Conservation (phyloP, 2,888 invertebrate species). For the Hipparchia semele region DNA sequence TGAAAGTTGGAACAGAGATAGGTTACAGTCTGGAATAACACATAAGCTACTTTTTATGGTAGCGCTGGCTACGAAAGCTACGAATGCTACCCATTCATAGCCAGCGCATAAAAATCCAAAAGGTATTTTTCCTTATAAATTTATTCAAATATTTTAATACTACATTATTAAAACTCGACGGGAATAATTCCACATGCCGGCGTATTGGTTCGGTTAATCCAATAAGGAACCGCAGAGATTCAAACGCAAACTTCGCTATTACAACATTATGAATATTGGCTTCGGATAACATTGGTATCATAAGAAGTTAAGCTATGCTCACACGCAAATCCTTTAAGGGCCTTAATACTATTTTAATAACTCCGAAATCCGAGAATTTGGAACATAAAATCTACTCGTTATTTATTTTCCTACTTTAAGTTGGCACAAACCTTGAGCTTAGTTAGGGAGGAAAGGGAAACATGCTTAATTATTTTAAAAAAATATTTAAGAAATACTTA, state of each 20-base stretch:
- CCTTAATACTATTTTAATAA: background rate
- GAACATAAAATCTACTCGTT: background rate
- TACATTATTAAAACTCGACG: conserved; percentile 21
- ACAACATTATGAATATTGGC: conserved; percentile 63
- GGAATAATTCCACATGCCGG: conserved; percentile 25
- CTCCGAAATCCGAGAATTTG: background rate
- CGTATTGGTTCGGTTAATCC: conserved; percentile 32
- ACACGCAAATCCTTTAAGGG: background rate
- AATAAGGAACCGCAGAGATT: conserved; percentile 34
- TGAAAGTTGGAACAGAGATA: too few relatives aligned
- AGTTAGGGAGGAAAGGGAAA: too few relatives aligned
- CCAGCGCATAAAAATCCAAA: background rate
- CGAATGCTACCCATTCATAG: too few relatives aligned
- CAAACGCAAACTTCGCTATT: conserved; percentile 65
- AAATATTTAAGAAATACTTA: too few relatives aligned
- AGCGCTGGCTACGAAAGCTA: too few relatives aligned
- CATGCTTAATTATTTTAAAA: too few relatives aligned
- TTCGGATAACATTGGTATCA: conserved; percentile 51
- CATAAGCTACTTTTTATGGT: too few relatives aligned
- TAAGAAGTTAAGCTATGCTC: conserved; percentile 28
- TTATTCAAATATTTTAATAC: background rate
- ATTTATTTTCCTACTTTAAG: too few relatives aligned
- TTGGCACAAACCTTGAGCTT: too few relatives aligned
- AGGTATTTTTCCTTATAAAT: background rate
- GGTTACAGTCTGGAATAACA: too few relatives aligned